Conservation (phyloP, 2,888 invertebrate genomes). For the Barypeithes pellucidus region DNA sequence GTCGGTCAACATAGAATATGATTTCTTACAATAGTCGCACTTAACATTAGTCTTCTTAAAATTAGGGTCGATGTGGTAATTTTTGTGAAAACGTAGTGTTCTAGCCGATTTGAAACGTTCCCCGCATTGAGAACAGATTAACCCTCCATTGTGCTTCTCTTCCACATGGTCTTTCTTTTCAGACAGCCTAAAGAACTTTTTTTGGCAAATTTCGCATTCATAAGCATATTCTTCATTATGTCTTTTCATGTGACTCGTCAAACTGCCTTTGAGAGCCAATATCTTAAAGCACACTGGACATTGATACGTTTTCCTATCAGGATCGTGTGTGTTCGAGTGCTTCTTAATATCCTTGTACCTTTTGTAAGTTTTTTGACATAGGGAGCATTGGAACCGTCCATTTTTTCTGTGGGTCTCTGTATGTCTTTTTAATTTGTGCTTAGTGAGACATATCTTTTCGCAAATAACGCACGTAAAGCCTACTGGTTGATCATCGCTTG, state of each 20-base stretch:
- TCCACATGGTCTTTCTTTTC: conserved; percentile 57
- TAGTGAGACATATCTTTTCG: conserved; percentile 7
- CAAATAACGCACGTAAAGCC: conserved; percentile 9
- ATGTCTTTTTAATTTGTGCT: conserved; percentile 33
- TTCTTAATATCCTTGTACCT: conserved; percentile 62
- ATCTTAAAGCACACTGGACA: conserved; percentile 75
- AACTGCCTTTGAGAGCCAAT: conserved; percentile 64
- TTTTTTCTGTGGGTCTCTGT: conserved; percentile 25
- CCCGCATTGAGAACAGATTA: conserved; percentile 22
- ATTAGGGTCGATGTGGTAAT: conserved; percentile 17
- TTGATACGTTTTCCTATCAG: conserved; percentile 51
- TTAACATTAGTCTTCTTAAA: conserved; percentile 38
- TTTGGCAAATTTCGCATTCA: conserved; percentile 60
- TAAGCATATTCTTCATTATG: conserved; percentile 67
- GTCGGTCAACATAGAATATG: conserved; percentile 65
- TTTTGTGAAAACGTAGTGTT: conserved; percentile 6
- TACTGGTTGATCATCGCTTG: background rate
- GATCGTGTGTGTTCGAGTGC: conserved; percentile 39
- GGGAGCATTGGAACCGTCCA: conserved; percentile 27
- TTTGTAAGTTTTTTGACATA: conserved; percentile 39
- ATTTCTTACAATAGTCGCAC: conserved; percentile 73
- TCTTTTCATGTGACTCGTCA: conserved; percentile 69
- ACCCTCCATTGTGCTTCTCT: conserved; percentile 50
- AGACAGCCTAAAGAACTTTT: conserved; percentile 57
- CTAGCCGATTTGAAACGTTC: background rate